These are phyloP conservation scores for Bombyx mandarina DNA, from an alignment of 1,140 invertebrate species.

Conservation along the genomic window DNA sequence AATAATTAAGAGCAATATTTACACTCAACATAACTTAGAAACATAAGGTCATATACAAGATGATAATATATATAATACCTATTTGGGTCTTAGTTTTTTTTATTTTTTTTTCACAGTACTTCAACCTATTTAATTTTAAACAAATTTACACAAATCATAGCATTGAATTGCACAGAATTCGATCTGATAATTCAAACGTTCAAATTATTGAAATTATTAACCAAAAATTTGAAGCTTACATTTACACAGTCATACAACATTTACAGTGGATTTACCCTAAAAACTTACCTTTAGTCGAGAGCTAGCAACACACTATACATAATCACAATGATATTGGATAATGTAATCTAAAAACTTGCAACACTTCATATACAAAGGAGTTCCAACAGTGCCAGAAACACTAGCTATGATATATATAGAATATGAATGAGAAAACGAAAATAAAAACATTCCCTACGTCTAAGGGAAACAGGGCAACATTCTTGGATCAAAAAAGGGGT, in stretches of 20 bases:
- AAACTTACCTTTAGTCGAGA: constrained; percentile 28
- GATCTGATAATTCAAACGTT: too few relatives aligned
- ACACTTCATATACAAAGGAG: constrained; percentile 49
- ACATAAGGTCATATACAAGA: too few relatives aligned
- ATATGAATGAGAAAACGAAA: constrained; percentile 42
- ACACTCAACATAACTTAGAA: too few relatives aligned
- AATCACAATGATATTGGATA: constrained; percentile 21
- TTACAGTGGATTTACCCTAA: constrained; percentile 14
- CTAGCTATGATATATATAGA: constrained; percentile 51
- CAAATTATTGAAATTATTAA: too few relatives aligned
- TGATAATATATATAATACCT: too few relatives aligned
- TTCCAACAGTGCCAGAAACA: constrained; percentile 44
- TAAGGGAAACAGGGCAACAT: constrained; percentile 48
- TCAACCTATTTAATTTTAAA: too few relatives aligned
- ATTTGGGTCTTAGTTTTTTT: too few relatives aligned
- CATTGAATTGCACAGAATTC: too few relatives aligned
- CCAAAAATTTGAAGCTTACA: background rate
- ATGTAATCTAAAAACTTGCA: constrained; percentile 52
- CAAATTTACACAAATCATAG: too few relatives aligned
- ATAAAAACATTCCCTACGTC: constrained; percentile 55
- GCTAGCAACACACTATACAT: constrained; percentile 11
- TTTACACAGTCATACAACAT: constrained; percentile 16
- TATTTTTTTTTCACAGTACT: too few relatives aligned
- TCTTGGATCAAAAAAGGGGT: constrained; percentile 50
- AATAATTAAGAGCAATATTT: too few relatives aligned